Evolutionary conservation across 2,113 vertebrate species (phyloP).

Genomic region (Lamprologus speciosus): DNA sequence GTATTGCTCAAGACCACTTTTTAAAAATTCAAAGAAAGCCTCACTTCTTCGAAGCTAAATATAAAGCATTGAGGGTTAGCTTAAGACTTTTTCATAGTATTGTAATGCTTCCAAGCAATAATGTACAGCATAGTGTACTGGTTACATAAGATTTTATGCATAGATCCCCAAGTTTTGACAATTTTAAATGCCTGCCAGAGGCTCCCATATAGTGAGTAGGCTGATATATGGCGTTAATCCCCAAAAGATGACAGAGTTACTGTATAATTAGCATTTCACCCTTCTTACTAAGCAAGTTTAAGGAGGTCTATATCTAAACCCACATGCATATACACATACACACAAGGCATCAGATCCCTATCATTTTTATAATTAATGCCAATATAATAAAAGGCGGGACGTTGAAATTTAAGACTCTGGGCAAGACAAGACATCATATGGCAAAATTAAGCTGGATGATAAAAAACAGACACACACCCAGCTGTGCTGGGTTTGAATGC

Average conservation of each 20-base stretch:
- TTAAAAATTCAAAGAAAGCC: not conserved
- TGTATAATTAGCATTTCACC: constrained; percentile 47
- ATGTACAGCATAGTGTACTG: not conserved
- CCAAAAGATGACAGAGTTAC: constrained; percentile 22
- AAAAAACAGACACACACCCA: constrained; percentile 32
- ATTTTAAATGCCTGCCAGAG: not conserved
- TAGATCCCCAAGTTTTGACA: not conserved
- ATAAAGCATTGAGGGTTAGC: not conserved
- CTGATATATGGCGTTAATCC: constrained; percentile 12
- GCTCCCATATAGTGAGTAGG: not conserved
- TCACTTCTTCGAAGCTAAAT: not conserved
- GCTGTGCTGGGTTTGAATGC: constrained; percentile 5
- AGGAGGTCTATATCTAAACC: not conserved
- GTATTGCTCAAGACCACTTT: not conserved
- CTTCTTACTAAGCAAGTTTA: constrained; percentile 31
- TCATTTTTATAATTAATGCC: constrained; percentile 59
- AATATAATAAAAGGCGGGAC: constrained; percentile 47
- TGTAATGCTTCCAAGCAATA: not conserved
- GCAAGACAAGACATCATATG: not conserved
- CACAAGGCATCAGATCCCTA: constrained; percentile 29
- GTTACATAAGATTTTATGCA: not conserved
- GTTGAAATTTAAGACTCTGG: constrained; percentile 37
- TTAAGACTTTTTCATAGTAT: not conserved
- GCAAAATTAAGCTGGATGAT: constrained; percentile 27
- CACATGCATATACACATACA: not conserved